Conservation (phyloP, 2,113 vertebrate genomes). For the Balaeniceps rex region DNA sequence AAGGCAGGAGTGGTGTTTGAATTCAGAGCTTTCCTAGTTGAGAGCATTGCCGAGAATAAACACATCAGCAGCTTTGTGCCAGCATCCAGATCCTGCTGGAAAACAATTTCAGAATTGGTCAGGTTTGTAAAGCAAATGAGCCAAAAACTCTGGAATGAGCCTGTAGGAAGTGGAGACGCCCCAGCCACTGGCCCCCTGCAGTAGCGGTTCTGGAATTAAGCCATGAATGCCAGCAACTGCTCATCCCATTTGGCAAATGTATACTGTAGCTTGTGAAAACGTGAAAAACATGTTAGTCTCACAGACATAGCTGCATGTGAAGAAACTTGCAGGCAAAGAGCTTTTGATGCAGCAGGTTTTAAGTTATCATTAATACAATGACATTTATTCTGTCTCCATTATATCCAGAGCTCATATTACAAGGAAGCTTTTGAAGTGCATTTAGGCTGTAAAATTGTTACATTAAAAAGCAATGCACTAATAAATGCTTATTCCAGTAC, state of each 20-base stretch:
- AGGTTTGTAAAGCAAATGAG: not conserved
- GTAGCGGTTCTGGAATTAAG: not conserved
- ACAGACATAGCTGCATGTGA: not conserved
- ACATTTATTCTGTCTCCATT: not conserved
- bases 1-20: not conserved
- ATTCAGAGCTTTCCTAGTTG: not conserved
- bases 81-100: not conserved
- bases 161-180: not conserved
- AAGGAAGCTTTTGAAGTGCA: not conserved
- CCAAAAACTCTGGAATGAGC: not conserved
- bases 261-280: not conserved
- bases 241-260: not conserved
- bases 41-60: not conserved
- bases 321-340: not conserved
- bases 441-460: not conserved
- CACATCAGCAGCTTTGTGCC: not conserved
- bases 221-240: not conserved
- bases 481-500: not conserved
- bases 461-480: not conserved
- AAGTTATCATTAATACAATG: not conserved
- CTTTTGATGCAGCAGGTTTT: not conserved
- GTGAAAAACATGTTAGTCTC: not conserved
- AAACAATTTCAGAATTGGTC: not conserved
- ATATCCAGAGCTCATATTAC: not conserved
- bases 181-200: not conserved